A percentile compares a stretch with the other conserved stretches of the same genome.
phyloP scores from a whole-genome alignment of 2,888 invertebrate genomes.

The Idaea straminata region DNA sequence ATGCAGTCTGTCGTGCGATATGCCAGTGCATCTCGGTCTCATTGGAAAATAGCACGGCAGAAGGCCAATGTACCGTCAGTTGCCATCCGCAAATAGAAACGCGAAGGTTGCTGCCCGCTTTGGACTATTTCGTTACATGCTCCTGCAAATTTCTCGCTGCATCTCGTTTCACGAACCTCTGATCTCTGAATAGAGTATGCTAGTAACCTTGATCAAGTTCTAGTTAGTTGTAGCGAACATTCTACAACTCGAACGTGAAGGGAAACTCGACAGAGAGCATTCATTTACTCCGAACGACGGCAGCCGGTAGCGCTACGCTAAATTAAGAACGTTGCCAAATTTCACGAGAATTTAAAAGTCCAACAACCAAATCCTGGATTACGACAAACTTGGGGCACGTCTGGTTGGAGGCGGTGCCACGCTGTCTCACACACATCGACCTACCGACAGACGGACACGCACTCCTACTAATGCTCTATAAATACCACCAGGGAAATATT shows the following conservation, averaged over 20 bases:
- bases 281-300: slow-evolving; percentile 18
- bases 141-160: slow-evolving; percentile 42
- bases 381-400: slow-evolving; percentile 62
- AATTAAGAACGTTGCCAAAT: slow-evolving; percentile 29
- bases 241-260: slow-evolving; percentile 12
- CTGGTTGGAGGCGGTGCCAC: slow-evolving; percentile 75
- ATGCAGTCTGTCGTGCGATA: slow-evolving; percentile 43
- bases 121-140: slow-evolving; percentile 55
- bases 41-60: slow-evolving; percentile 65
- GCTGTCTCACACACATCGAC: slow-evolving; percentile 74
- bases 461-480: slow-evolving; percentile 75
- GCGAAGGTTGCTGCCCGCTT: slow-evolving; percentile 68
- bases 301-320: slow-evolving; percentile 13
- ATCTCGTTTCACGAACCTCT: slow-evolving; percentile 23
- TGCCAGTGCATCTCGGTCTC: slow-evolving; percentile 53
- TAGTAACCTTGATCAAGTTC: slow-evolving; percentile 32
- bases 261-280: slow-evolving; percentile 15
- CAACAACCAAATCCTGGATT: slow-evolving; percentile 66
- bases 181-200: slow-evolving; percentile 26
- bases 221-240: slow-evolving; percentile 19
- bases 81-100: slow-evolving; percentile 67
- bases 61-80: slow-evolving; percentile 71
- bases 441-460: slow-evolving; percentile 67
- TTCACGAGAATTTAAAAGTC: slow-evolving; percentile 44
- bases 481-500: slow-evolving; percentile 76